Percentiles rank a stretch among this genome's conserved stretches.
phyloP scores from a whole-genome alignment of 2,113 vertebrate species.

The Istiophorus platypterus region DNA sequence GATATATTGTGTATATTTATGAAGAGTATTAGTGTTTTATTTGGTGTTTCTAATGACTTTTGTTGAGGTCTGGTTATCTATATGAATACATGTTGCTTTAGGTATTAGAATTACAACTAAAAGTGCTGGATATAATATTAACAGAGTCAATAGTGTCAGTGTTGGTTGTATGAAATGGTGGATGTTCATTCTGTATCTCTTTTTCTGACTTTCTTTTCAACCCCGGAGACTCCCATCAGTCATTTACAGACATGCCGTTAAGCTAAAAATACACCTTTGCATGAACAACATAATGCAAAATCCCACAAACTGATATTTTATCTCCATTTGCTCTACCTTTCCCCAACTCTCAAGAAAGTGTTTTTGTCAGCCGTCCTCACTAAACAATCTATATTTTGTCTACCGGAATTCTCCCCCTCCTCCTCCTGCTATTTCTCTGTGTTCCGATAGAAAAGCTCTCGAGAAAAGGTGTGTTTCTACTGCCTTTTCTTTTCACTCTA shows the following conservation, averaged over 20 bases:
- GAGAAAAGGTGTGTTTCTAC: constrained; percentile 73
- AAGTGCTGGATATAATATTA: not conserved
- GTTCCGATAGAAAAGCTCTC: constrained; percentile 72
- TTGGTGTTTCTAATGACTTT: not conserved
- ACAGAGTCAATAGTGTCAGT: not conserved
- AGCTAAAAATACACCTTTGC: constrained; percentile 19
- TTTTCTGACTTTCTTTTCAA: constrained; percentile 14
- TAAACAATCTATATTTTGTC: constrained; percentile 82
- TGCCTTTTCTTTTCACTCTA: constrained; percentile 45
- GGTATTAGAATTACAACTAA: not conserved
- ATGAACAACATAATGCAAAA: constrained; percentile 18
- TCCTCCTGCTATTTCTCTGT: constrained; percentile 70
- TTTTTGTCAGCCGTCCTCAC: constrained; percentile 71
- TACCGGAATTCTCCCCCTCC: constrained; percentile 65
- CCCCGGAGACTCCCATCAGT: not conserved
- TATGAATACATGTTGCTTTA: not conserved
- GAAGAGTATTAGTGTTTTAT: not conserved
- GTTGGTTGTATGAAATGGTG: not conserved
- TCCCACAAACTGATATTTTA: constrained; percentile 23
- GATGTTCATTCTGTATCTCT: constrained; percentile 1
- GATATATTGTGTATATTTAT: not conserved
- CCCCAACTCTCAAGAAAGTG: constrained; percentile 39
- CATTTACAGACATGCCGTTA: constrained; percentile 2
- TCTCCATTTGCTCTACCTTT: constrained; percentile 54
- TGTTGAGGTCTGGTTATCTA: not conserved